Evolutionary conservation across 2,113 vertebrate genomes (phyloP).

Genomic region (Pelusios castaneus): DNA sequence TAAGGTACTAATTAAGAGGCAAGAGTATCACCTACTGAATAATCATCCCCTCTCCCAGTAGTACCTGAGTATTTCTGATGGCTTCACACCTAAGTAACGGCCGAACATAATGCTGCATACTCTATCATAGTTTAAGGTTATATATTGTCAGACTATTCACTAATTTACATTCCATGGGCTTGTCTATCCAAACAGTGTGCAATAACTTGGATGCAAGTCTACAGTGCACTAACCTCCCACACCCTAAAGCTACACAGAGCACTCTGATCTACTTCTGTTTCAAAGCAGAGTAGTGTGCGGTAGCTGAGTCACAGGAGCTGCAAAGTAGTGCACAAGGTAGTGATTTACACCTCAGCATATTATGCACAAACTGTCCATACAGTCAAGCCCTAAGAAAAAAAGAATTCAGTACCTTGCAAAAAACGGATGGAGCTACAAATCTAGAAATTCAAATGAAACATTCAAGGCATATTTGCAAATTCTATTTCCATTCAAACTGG

Average conservation of each 20-base stretch:
- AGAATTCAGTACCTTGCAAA: neutral
- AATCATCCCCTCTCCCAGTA: neutral
- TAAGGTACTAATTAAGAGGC: neutral
- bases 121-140: neutral
- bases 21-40: neutral
- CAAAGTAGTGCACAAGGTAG: neutral
- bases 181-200: neutral
- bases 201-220: neutral
- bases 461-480: neutral
- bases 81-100: too few relatives aligned
- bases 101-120: neutral
- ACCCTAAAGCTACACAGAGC: neutral
- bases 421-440: neutral
- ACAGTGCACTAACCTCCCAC: neutral
- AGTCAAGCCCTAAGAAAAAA: neutral
- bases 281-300: neutral
- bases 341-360: neutral
- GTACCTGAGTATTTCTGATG: neutral
- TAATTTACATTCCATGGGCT: neutral
- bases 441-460: neutral
- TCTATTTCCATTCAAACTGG: neutral
- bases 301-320: neutral
- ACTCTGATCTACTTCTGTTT: neutral
- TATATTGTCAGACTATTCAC: neutral
- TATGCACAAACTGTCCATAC: neutral